A percentile compares a stretch with the other conserved stretches of the same genome.
Conservation (phyloP, 2,888 invertebrate genomes). For the Cerceris ruficornis region DNA sequence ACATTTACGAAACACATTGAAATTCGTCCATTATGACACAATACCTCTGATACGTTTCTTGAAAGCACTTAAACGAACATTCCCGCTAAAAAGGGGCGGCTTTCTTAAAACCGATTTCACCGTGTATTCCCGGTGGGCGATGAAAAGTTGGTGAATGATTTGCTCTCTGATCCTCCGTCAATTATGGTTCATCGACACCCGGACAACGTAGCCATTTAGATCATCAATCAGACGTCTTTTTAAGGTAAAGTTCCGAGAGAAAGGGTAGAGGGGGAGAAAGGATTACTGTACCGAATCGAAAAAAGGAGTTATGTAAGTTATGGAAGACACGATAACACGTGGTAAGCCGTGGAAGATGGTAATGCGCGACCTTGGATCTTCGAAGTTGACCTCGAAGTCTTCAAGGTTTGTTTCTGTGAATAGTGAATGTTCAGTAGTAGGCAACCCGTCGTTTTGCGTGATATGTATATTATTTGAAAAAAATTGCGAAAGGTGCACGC, state of each 20-base stretch:
- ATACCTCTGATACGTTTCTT: neutral
- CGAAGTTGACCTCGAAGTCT: constrained; percentile 17
- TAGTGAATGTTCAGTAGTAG: neutral
- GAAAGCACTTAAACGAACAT: neutral
- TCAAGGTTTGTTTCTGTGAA: constrained; percentile 23
- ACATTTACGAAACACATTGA: too few relatives aligned
- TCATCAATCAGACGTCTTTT: constrained; percentile 16
- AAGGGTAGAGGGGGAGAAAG: neutral
- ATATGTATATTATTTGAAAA: constrained; percentile 9
- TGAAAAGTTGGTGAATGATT: constrained; percentile 15
- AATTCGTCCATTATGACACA: too few relatives aligned
- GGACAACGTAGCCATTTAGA: constrained; percentile 8
- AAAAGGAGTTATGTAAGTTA: constrained; percentile 27
- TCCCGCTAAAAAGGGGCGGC: neutral
- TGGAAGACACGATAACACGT: constrained; percentile 27
- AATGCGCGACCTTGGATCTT: constrained; percentile 32
- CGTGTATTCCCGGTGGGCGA: neutral
- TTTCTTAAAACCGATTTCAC: neutral
- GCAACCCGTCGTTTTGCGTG: neutral
- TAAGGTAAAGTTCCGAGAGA: neutral
- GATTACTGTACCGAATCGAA: constrained; percentile 16
- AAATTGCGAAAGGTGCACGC: neutral
- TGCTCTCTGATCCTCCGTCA: neutral
- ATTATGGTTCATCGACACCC: constrained; percentile 36
- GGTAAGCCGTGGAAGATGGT: constrained; percentile 24